Base-by-base conservation (phyloP, 2,888 invertebrate genomes). In the Perizoma affinitatum region DNA sequence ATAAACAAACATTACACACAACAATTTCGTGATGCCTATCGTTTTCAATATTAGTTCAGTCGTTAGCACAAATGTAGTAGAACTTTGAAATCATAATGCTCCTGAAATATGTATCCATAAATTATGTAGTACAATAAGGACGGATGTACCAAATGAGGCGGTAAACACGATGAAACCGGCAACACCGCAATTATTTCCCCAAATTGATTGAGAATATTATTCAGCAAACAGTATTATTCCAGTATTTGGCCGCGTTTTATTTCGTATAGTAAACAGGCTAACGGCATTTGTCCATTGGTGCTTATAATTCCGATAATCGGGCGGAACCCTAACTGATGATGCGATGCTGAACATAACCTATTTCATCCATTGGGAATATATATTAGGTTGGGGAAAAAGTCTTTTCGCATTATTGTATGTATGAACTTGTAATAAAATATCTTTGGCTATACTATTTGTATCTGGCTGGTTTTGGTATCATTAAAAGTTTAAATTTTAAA, bases 101-200 rank as follows among this genome's bases (percentile, higher is more conserved):
- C 7, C 49, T 43, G 38, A 60, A 65, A 61, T 58, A 63, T 59
- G 61, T 61, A 55, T 55, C 56, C 47, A 67, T 63, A 66, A 66
- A 68, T 68, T 67, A 52, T 44, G 53, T 53, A 55, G 46, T 69
- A 76, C 69, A 73, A 74, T 74, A 72, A 71, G 69, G 69, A 64
- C 68, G 68, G 68, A 71, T 73, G 71, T 71, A 71, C 67, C 68
- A 76, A 79, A 79, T 78, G 74, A 78, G 67, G 67, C 73, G 65
- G 71, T 68, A 73, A 75, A 76, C 73, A 69, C 69, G 68, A 63
- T 66, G 68, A 70, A 74, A 70, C 63, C 67, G 65, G 67, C 68
- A 64, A 71, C 66, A 70, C 70, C 66, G 58, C 71, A 70, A 65
- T 72, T 68, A 75, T 71, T 64, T 76, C 58, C 56, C 51, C 68